phyloP scores from a whole-genome alignment of 2,797 vertebrate genomes.

The Valencia hispanica region DNA sequence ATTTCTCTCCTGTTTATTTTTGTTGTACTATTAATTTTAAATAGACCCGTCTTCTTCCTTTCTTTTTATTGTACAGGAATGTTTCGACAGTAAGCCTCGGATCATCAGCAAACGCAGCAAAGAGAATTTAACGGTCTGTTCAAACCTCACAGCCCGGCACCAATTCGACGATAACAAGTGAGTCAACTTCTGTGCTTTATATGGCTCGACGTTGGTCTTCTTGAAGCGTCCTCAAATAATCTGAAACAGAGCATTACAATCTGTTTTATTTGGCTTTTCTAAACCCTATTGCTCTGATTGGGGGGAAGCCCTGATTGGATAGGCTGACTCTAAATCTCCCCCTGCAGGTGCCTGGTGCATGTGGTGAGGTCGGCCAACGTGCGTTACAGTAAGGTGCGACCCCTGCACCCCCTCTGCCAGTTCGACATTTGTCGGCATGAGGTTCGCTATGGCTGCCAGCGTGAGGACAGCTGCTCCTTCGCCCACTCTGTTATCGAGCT shows the following conservation, averaged over 20 bases:
- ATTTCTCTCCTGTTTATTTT: neutral
- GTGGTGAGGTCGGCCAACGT: constrained; percentile 95
- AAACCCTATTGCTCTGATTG: neutral
- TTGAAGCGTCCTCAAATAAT: neutral
- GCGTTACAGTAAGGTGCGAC: constrained; percentile 96
- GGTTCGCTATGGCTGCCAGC: constrained; percentile 95
- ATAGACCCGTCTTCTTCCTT: too few species aligned
- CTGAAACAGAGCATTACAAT: neutral
- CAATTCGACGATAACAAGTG: constrained; percentile 97
- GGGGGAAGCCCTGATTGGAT: neutral
- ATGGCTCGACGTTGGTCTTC: neutral
- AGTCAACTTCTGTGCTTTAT: constrained; percentile 56
- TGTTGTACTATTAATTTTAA: neutral
- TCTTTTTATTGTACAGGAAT: constrained; percentile 84
- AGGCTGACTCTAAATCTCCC: neutral
- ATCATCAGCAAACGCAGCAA: constrained; percentile 99
- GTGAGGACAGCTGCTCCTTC: constrained; percentile 97
- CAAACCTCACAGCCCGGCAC: constrained; percentile 95
- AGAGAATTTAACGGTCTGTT: constrained; percentile 93
- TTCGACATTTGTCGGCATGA: constrained; percentile 97
- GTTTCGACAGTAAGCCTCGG: constrained; percentile 98
- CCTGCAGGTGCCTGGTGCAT: constrained; percentile 94
- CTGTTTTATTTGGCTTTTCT: neutral
- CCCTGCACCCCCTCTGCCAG: constrained; percentile 96
- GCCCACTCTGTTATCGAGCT: constrained; percentile 98